phyloP scores from a whole-genome alignment of 2,888 invertebrate species.

The Epirrita christyi region DNA sequence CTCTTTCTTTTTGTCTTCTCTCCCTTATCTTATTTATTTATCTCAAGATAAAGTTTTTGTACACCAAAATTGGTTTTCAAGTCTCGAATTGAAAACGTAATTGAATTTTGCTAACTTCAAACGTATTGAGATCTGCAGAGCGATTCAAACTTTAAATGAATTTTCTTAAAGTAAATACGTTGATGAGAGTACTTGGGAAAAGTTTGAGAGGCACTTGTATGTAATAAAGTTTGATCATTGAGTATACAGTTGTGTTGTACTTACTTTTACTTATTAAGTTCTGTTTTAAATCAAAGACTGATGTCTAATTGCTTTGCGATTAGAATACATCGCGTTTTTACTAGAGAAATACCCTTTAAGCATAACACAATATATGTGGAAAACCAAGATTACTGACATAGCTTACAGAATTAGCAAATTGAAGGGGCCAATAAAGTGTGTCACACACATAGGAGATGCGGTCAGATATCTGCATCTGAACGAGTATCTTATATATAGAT shows the following conservation, averaged over 20 bases:
- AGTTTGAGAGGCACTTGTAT: slow-evolving; percentile 25
- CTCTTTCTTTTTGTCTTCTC: background rate
- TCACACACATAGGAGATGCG: no score
- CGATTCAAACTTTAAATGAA: slow-evolving; percentile 38
- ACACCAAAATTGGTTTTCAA: slow-evolving; percentile 36
- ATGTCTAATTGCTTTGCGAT: background rate
- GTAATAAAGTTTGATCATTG: slow-evolving; percentile 20
- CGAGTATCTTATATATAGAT: no score
- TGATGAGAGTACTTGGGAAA: slow-evolving; percentile 11
- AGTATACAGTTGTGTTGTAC: background rate
- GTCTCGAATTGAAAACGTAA: slow-evolving; percentile 39
- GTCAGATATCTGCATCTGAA: no score
- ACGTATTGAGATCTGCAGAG: slow-evolving; percentile 34
- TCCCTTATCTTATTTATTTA: background rate
- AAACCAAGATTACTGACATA: no score
- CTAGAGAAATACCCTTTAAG: no score
- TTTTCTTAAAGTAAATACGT: slow-evolving; percentile 38
- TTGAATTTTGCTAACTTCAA: slow-evolving; percentile 40
- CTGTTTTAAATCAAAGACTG: no score
- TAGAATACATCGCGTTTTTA: no score
- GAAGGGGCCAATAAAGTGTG: no score
- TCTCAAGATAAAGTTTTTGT: slow-evolving; percentile 33
- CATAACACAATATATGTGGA: no score
- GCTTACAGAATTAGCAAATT: no score
- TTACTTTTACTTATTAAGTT: no score